Base-by-base conservation (phyloP, 2,113 vertebrate genomes). In the Charadrius vociferus region DNA sequence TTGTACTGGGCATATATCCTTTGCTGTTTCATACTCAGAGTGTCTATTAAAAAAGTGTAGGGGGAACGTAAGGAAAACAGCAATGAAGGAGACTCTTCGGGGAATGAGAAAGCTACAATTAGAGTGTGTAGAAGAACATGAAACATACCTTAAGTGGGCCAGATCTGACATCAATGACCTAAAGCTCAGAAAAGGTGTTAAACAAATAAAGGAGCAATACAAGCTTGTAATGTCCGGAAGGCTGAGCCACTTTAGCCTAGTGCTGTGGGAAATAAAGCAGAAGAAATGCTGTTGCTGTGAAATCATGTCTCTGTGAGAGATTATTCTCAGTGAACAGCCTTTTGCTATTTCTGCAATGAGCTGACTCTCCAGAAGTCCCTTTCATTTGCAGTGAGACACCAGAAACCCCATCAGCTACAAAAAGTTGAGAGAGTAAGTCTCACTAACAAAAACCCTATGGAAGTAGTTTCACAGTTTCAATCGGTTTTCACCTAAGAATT, bases 261-360 rank as follows among this genome's bases (percentile, higher is more conserved):
- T 20, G 23, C 81, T 73, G 66, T 27, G 66, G 91, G 78, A 95
- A 97, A 94, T 91, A 97, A 94, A 95, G 91, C 84, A 87, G 89
- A 95, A 95, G 94, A 95, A 96, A 93, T 50, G 87, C 89, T 90
- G 78, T 47, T 87, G 87, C 91, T 95, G 84, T 90, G 93, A 95
- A 95, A 91, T 75, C 29, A 6, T 66, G 77, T 66, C 82, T 92
- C 80, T 55, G 1, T 24, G 58, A 87, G 58, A 83, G 81, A 95
- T 87, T 92, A 91, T 26, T 70, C 73, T 63, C 81, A 80, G 78
- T 50, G 70, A 96, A 72, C 89, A 73, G 81, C 47, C 63, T 81
- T 80, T 68, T 88, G 94, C 91, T 96, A 90, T 94, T 90, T 94
- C 78, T 9, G 55, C 91, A 93, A 81, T 83, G 84, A 96, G 89